Evolutionary conservation across 2,888 invertebrate species (phyloP), one percentile per base, ranked within the genome.

Genomic region (Andrena bicolor): DNA sequence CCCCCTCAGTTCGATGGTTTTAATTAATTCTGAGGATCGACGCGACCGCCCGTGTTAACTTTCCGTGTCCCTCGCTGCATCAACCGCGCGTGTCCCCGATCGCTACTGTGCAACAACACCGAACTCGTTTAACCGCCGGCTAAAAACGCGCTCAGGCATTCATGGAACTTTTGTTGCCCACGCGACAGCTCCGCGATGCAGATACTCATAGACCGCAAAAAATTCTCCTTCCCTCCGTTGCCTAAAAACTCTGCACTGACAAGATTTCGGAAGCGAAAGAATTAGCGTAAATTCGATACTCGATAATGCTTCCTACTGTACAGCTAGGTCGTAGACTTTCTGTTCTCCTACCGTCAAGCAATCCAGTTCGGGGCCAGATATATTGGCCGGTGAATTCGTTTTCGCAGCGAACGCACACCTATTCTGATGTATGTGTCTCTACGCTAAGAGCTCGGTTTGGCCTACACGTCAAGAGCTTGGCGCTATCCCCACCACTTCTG

Each of bases 31-130:
- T 73, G 73, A 80, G 81, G 87, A 88, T 78, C 88, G 88, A 86
- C 84, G 82, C 82, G 85, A 77, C 87, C 85, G 79, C 86, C 88
- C 88, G 85, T 85, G 88, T 88, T 83, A 84, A 82, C 77, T 84
- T 78, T 76, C 81, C 61, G 72, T 76, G 79, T 66, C 66, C 82
- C 76, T 68, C 80, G 77, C 81, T 85, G 81, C 76, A 77, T 87
- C 85, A 81, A 53, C 69, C 76, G 82, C 82, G 83, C 85, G 81
- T 84, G 84, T 86, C 87, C 80, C 68, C 79, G 79, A 76, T 82
- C 79, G 82, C 87, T 87, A 87, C 89, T 87, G 87, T 90, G 90
- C 91, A 90, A 89, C 90, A 53, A 56, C 76, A 65, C 41, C 16
- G 30, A 69, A 80, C 74, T 63, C 74, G 70, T 83, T 80, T 83